Evolutionary conservation across 2,797 vertebrate genomes (phyloP), one percentile per base, ranked within the genome.

Genomic region (Chlorospingus semifuscus): DNA sequence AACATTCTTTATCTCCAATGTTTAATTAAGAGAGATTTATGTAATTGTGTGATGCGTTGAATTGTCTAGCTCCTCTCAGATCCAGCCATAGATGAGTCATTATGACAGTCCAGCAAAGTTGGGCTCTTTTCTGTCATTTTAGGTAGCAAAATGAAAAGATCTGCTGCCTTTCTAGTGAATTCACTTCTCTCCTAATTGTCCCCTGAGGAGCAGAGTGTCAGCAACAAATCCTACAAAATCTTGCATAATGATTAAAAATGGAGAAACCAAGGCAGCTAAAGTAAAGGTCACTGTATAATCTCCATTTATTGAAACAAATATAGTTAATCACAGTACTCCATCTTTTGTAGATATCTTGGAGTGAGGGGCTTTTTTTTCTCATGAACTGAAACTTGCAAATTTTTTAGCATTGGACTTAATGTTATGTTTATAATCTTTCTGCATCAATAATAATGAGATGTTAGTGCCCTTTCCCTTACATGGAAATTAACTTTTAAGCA

Each of bases 231-330:
- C 97, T 97, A 98, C 95, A 80, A 97, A 95, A 97, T 97, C 97
- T 98, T 97, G 97, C 97, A 98, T 99, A 99, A 99, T 98, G 98
- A 99, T 98, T 98, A 98, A 98, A 98, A 99, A 98, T 98, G 97
- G 98, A 98, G 98, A 98, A 98, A 98, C 96, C 96, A 94, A 98
- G 96, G 96, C 97, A 98, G 96, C 97, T 98, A 95, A 97, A 94
- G 96, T 96, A 99, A 99, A 99, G 99, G 98, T 99, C 98, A 99
- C 87, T 50, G 97, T 95, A 98, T 98, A 98, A 98, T 98, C 97
- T 97, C 94, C 86, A 91, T 97, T 98, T 98, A 99, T 97, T 98
- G 98, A 98, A 98, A 98, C 98, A 99, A 98, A 98, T 98, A 97
- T 97, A 98, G 97, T 97, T 98, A 98, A 98, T 98, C 98, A 96